Conservation (phyloP, 2,888 invertebrate species). For the Drosophila paranaensis region DNA sequence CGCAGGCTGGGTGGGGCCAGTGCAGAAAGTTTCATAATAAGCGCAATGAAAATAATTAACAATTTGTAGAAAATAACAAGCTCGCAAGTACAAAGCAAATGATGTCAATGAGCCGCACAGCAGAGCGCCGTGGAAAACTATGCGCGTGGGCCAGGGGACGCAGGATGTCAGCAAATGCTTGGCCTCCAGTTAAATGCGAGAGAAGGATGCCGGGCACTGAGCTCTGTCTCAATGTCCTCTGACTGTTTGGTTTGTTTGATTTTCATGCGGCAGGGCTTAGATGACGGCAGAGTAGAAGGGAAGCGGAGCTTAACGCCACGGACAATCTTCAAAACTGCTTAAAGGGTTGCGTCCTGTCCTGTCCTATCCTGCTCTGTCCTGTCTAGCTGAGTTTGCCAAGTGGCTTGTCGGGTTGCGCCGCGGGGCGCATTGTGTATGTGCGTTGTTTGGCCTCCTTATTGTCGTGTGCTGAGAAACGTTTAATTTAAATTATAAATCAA, state of each 20-base stretch:
- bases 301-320: not conserved
- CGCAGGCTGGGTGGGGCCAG: not conserved
- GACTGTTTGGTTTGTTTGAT: slow-evolving; percentile 46
- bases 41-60: slow-evolving; percentile 79
- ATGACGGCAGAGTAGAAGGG: not conserved
- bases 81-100: slow-evolving; percentile 59
- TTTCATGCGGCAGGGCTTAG: slow-evolving; percentile 13
- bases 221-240: slow-evolving; percentile 39
- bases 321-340: slow-evolving; percentile 42
- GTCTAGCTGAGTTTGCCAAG: slow-evolving; percentile 38
- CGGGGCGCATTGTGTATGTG: slow-evolving; percentile 5
- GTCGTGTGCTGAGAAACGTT: slow-evolving; percentile 46
- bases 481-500: slow-evolving; percentile 70
- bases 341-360: slow-evolving; percentile 51
- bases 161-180: slow-evolving; percentile 16
- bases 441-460: slow-evolving; percentile 20
- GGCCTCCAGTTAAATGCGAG: slow-evolving; percentile 20
- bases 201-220: slow-evolving; percentile 14
- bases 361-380: not conserved
- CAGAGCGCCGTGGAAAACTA: slow-evolving; percentile 35
- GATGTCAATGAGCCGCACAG: slow-evolving; percentile 59
- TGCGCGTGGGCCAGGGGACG: slow-evolving; percentile 13
- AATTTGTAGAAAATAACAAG: slow-evolving; percentile 73
- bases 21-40: slow-evolving; percentile 70
- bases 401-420: slow-evolving; percentile 19